These are phyloP conservation scores for Thamnophis sirtalis DNA, from an alignment of 2,113 vertebrate species.

Conservation along the genomic window DNA sequence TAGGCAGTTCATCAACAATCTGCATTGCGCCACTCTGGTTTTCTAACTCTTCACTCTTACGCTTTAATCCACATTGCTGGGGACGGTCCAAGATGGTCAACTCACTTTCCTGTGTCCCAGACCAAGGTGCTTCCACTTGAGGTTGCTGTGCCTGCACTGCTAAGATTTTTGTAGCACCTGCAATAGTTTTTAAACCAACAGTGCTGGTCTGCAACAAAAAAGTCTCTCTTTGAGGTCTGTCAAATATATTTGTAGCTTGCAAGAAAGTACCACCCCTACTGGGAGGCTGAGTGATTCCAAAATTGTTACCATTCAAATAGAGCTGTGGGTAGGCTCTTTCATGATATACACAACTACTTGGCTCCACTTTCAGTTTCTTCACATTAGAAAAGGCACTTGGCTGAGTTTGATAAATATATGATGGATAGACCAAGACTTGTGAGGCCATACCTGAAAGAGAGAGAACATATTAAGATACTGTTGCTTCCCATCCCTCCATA, in stretches of 20 bases:
- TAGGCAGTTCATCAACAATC: conserved; percentile 95
- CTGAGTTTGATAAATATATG: conserved; percentile 99
- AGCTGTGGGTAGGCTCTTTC: conserved; percentile 88
- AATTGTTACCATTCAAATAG: conserved; percentile 91
- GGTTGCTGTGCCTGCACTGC: conserved; percentile 66
- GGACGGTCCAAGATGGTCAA: conserved; percentile 79
- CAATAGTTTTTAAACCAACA: conserved; percentile 79
- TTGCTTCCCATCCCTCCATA: neutral
- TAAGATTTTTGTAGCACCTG: conserved; percentile 79
- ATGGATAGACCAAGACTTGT: conserved; percentile 99
- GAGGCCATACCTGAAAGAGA: conserved; percentile 94
- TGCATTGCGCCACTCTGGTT: conserved; percentile 88
- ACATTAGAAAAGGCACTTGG: conserved; percentile 99
- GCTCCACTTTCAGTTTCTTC: conserved; percentile 99
- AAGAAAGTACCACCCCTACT: conserved; percentile 81
- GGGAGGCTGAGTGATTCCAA: conserved; percentile 83
- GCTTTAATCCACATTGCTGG: conserved; percentile 97
- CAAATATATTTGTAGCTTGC: conserved; percentile 81
- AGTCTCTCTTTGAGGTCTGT: conserved; percentile 78
- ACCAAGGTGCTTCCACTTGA: conserved; percentile 59
- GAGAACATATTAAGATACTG: neutral
- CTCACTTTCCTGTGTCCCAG: conserved; percentile 68
- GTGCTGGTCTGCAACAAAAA: conserved; percentile 82
- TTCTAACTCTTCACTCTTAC: conserved; percentile 95
- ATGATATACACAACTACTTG: conserved; percentile 94